A percentile compares a stretch with the other conserved stretches of the same genome.
These are phyloP conservation scores for Choloepus didactylus DNA, from an alignment of 2,797 vertebrate species.

Conservation along the genomic window DNA sequence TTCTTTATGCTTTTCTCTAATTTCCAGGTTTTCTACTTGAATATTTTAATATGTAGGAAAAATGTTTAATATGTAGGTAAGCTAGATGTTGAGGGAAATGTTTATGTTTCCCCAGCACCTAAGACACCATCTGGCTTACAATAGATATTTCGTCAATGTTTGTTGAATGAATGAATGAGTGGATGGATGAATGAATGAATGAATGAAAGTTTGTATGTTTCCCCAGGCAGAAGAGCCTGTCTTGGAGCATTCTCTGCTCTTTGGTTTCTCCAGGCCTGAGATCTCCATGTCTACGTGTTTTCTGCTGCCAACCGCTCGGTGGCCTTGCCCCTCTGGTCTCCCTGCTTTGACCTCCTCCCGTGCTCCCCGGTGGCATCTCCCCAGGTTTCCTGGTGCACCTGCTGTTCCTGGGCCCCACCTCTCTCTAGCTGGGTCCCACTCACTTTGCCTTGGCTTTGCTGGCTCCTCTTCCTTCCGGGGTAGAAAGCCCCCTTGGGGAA, in stretches of 20 bases:
- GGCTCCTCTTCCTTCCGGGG: background rate
- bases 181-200: background rate
- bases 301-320: no score
- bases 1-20: background rate
- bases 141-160: background rate
- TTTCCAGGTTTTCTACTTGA: slow-evolving; percentile 31
- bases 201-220: background rate
- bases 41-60: background rate
- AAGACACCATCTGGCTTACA: background rate
- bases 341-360: background rate
- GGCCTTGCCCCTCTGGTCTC: no score
- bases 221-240: background rate
- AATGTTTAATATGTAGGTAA: background rate
- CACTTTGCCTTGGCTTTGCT: background rate
- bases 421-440: background rate
- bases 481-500: background rate
- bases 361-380: accelerated
- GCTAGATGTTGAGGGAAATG: background rate
- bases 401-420: background rate
- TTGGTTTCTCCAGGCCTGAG: background rate
- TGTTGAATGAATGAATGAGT: background rate
- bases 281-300: background rate
- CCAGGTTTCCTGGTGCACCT: background rate
- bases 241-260: background rate
- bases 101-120: background rate